Percentiles rank a stretch among this genome's conserved stretches.
These are phyloP conservation scores for Tanytarsus gracilentus DNA, from an alignment of 2,888 invertebrate genomes.

Conservation along the genomic window DNA sequence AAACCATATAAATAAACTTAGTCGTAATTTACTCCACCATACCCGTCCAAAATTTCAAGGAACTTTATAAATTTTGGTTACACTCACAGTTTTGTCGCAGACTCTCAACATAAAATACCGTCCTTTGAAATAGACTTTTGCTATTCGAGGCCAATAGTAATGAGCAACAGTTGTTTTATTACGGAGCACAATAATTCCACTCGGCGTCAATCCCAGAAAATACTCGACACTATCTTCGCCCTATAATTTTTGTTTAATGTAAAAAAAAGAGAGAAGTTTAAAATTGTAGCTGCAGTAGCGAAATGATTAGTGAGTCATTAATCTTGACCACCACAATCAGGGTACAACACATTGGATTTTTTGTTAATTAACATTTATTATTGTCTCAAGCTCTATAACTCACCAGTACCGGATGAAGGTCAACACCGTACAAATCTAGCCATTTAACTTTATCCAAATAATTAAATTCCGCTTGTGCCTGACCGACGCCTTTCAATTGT, in stretches of 20 bases:
- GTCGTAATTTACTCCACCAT: no score
- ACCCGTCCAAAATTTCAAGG: no score
- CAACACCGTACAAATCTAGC: constrained; percentile 97
- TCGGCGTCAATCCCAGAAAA: constrained; percentile 90
- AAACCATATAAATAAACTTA: no score
- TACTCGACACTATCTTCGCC: constrained; percentile 95
- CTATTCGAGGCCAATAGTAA: constrained; percentile 97
- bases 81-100: constrained; percentile 90
- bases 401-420: constrained; percentile 92
- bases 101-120: constrained; percentile 94
- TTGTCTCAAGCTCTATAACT: constrained; percentile 38
- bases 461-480: constrained; percentile 86
- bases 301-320: no score
- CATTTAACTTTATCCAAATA: constrained; percentile 97
- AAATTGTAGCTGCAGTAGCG: no score
- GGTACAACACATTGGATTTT: no score
- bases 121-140: constrained; percentile 93
- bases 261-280: no score
- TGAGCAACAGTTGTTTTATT: constrained; percentile 95
- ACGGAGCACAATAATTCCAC: constrained; percentile 86
- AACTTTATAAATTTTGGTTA: no score
- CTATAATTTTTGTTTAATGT: no score
- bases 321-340: no score
- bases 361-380: not conserved
- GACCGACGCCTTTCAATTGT: constrained; percentile 59